phyloP scores from a whole-genome alignment of 30 jellyfish, hydroid and myxozoan species.

The Nemopilema nomurai region DNA sequence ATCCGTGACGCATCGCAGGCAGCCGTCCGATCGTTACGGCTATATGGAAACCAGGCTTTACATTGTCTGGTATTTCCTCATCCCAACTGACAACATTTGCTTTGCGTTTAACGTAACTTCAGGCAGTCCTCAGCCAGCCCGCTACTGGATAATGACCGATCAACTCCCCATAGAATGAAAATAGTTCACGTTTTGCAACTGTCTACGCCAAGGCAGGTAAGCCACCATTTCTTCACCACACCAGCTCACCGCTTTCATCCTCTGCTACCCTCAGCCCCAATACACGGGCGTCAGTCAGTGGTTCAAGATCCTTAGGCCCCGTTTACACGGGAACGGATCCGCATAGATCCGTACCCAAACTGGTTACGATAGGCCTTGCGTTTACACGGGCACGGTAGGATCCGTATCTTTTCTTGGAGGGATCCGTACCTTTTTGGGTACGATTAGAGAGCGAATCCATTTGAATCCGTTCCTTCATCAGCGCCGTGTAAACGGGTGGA shows the following conservation, averaged over 20 bases:
- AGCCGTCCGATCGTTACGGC: no score
- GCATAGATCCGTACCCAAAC: no score
- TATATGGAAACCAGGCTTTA: no score
- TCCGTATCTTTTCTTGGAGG: no score
- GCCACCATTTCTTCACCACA: conserved; percentile 13
- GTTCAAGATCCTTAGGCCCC: conserved; percentile 60
- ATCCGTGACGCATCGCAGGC: no score
- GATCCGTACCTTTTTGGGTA: no score
- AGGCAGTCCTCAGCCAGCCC: conserved; percentile 43
- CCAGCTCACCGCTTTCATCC: neutral
- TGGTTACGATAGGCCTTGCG: no score
- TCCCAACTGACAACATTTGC: conserved; percentile 12
- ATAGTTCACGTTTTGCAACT: conserved; percentile 19
- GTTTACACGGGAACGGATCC: no score
- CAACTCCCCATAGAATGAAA: conserved; percentile 17
- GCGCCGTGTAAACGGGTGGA: no score
- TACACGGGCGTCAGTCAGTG: conserved; percentile 26
- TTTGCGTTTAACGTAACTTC: conserved; percentile 33
- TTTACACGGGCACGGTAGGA: no score
- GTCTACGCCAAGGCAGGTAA: conserved; percentile 4
- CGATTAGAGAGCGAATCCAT: no score
- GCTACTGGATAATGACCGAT: conserved; percentile 63
- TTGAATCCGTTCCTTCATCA: no score
- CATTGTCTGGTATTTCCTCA: conserved; percentile 16
- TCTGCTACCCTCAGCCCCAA: conserved; percentile 30